Percentiles rank a stretch among this genome's conserved stretches.
Evolutionary conservation across 2,797 vertebrate species (phyloP).

Genomic region (Myotis daubentonii): DNA sequence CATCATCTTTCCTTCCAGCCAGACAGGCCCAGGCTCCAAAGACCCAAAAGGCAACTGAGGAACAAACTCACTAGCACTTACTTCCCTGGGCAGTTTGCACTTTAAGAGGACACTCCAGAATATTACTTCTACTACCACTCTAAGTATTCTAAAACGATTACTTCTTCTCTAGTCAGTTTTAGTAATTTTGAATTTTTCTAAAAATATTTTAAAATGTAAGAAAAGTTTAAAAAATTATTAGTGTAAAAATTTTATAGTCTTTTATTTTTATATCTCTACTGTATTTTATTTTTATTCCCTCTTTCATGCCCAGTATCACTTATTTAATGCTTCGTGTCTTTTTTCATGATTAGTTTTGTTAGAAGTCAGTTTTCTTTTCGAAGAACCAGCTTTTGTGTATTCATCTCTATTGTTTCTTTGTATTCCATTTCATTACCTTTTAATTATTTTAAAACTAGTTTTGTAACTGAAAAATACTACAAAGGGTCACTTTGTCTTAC

Average conservation of each 20-base stretch:
- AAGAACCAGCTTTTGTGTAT: conserved; percentile 13
- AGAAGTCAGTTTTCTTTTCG: background rate
- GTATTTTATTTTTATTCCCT: background rate
- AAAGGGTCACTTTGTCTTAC: conserved; percentile 27
- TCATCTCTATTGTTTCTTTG: background rate
- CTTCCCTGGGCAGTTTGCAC: background rate
- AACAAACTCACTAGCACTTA: background rate
- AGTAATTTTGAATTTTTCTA: conserved; percentile 31
- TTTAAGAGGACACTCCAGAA: background rate
- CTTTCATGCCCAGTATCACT: background rate
- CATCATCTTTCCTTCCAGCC: background rate
- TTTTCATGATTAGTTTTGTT: conserved; percentile 38
- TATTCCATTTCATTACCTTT: conserved; percentile 38
- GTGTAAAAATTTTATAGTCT: background rate
- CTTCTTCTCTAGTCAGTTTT: conserved; percentile 12
- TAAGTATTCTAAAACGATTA: conserved; percentile 2
- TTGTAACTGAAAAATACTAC: conserved; percentile 12
- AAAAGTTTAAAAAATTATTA: background rate
- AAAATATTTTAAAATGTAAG: background rate
- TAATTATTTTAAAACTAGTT: conserved; percentile 50
- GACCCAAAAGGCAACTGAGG: background rate
- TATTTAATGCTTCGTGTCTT: conserved; percentile 11
- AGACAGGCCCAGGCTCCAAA: background rate
- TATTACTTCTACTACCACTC: background rate
- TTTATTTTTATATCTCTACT: background rate